These are phyloP conservation scores for Oxystoma pomonae DNA, from an alignment of 2,888 invertebrate genomes.

Conservation along the genomic window DNA sequence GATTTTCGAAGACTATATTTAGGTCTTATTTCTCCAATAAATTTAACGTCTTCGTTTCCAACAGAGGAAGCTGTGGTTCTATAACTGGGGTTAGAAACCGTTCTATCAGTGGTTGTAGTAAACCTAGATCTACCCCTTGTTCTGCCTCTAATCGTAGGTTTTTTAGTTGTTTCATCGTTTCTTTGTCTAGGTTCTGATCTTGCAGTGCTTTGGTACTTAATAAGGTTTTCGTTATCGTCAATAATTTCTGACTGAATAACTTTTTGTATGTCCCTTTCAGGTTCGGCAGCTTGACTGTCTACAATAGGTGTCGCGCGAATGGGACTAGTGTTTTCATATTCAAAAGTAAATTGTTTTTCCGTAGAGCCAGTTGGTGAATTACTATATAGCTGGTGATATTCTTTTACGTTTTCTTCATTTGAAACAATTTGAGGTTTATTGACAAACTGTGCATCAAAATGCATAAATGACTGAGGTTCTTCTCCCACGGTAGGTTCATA, in stretches of 20 bases:
- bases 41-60: conserved; percentile 30
- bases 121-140: conserved; percentile 30
- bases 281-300: conserved; percentile 22
- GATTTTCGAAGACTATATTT: conserved; percentile 32
- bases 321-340: conserved; percentile 26
- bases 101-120: conserved; percentile 23
- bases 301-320: conserved; percentile 8
- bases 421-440: conserved; percentile 25
- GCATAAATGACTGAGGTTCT: conserved; percentile 35
- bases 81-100: conserved; percentile 19
- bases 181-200: conserved; percentile 28
- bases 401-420: conserved; percentile 15
- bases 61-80: conserved; percentile 20
- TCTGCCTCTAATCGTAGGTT: conserved; percentile 30
- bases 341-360: conserved; percentile 15
- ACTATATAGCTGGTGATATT: conserved; percentile 26
- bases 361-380: conserved; percentile 14
- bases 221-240: conserved; percentile 21
- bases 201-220: conserved; percentile 27
- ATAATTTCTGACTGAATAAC: neutral
- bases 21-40: conserved; percentile 42
- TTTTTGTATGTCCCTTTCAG: conserved; percentile 2
- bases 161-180: conserved; percentile 26
- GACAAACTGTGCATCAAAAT: conserved; percentile 30
- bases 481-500: conserved; percentile 19